Evolutionary conservation across 2,797 vertebrate species (phyloP), one percentile per base, ranked within the genome.

Genomic region (Macrochelys suwanniensis): DNA sequence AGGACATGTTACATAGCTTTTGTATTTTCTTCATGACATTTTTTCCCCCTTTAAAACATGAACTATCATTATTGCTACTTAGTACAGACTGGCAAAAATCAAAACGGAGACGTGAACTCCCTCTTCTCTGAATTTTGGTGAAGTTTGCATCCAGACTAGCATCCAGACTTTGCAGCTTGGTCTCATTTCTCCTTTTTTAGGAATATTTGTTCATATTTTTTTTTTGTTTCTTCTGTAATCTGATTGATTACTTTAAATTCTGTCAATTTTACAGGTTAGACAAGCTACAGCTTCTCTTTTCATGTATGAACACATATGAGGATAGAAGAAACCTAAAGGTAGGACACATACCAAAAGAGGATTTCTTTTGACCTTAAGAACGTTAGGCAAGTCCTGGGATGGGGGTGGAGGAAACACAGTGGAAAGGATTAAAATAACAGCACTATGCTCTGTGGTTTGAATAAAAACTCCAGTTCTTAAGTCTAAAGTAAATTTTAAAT

Each of bases 401-500:
- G 16, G 11, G 6, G 42, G 17, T 47, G 68, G 47, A 82, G 80
- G 31, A 59, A 77, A 9, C n/a, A 56, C 87, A 28, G 33, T 83
- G 37, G 42, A 90, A 93, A 77, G 50, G 86, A 92, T 42, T 82
- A 5, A 87, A 77, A 82, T 51, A 82, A 0, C 1, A 28, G 21
- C 65, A 45, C 16, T 79, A 59, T 96, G 56, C 61, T 89, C 11
- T 23, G 77, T 94, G 50, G 85, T 88, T 93, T 84, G 65, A 94
- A 49, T 54, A 94, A 85, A 88, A 90, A 82, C 51, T 33, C 88
- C n/a, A 4, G 10, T 81, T 94, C 23, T 80, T 83, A 80, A 53
- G 94, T 94, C 49, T 93, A 68, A 94, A 93, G 74, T 84, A 90
- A 61, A 81, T 89, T 61, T 49, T 47, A 37, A 87, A 7, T 68